Evolutionary conservation across 2,113 vertebrate species (phyloP).

Genomic region (Chloebia gouldiae): DNA sequence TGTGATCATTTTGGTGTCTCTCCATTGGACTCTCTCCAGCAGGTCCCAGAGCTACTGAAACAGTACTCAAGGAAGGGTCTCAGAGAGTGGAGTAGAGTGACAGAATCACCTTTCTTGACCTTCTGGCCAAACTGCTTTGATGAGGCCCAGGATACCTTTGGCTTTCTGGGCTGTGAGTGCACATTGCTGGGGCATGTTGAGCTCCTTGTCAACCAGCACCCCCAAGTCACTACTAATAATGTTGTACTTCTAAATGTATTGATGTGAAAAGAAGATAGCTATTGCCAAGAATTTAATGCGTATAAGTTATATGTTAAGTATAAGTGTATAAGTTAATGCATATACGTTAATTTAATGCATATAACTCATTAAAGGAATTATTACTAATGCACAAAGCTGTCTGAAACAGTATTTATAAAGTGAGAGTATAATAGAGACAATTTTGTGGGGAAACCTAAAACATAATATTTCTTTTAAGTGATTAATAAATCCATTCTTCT

Average conservation of each 20-base stretch:
- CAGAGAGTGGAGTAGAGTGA: background rate
- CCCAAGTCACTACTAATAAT: background rate
- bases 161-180: rapidly evolving
- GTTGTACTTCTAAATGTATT: background rate
- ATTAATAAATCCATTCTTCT: background rate
- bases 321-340: background rate
- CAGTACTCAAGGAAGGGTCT: background rate
- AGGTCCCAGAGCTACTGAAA: background rate
- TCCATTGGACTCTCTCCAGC: background rate
- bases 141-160: background rate
- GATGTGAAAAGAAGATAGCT: background rate
- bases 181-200: no score
- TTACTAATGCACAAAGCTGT: background rate
- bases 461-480: background rate
- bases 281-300: background rate
- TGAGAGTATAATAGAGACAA: background rate
- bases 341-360: background rate
- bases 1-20: background rate
- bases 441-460: background rate
- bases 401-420: background rate
- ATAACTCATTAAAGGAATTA: background rate
- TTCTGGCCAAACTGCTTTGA: background rate
- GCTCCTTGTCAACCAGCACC: background rate
- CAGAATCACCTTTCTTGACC: background rate
- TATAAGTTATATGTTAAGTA: background rate